Conservation (phyloP, 1,140 invertebrate genomes). For the Triops cancriformis region DNA sequence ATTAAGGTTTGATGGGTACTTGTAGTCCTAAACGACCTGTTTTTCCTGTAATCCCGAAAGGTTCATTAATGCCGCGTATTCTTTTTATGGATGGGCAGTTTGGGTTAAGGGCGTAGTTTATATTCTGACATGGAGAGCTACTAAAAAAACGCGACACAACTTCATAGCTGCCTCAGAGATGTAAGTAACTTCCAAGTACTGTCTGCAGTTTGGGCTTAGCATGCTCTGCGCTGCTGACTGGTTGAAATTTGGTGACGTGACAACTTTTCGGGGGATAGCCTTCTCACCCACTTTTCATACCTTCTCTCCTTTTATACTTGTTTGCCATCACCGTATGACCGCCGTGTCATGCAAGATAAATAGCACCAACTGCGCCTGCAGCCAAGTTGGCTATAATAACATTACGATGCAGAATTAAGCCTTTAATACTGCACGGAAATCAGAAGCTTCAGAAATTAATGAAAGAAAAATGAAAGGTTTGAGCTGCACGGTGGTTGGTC, state of each 20-base stretch:
- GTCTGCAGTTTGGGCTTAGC: background rate
- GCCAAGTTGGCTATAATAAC: background rate
- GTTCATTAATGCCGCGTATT: constrained; percentile 5
- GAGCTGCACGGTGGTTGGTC: too few species aligned
- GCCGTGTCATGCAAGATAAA: background rate
- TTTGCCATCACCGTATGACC: background rate
- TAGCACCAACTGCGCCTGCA: background rate
- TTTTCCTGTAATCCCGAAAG: background rate
- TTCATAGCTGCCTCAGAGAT: background rate
- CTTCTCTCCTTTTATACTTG: background rate
- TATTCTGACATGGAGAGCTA: background rate
- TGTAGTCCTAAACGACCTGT: background rate
- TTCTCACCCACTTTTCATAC: background rate
- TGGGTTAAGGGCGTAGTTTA: background rate
- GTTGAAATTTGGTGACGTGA: background rate
- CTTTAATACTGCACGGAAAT: background rate
- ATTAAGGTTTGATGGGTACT: background rate
- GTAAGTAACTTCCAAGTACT: background rate
- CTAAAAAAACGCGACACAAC: background rate
- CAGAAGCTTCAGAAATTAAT: background rate
- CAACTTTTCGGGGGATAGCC: background rate
- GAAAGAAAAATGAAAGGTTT: background rate
- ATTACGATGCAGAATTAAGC: background rate
- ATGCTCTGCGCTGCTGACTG: background rate
- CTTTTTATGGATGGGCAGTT: background rate